Evolutionary conservation across 2,113 vertebrate species (phyloP).

Genomic region (Anseranas semipalmata): DNA sequence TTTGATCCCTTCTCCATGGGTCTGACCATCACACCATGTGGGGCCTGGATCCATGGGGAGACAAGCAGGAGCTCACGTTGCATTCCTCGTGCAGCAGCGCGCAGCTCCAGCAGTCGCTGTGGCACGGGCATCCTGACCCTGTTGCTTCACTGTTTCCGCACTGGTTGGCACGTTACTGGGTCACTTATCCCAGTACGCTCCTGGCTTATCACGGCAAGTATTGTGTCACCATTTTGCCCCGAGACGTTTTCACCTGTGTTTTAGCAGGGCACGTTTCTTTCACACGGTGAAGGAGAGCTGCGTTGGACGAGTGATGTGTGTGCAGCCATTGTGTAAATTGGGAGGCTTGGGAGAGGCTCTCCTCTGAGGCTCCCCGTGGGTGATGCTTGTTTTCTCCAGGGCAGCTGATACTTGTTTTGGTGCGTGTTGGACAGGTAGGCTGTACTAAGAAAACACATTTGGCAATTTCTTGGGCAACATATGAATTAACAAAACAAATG

Average conservation of each 20-base stretch:
- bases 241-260: neutral
- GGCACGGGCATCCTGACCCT: neutral
- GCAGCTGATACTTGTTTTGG: neutral
- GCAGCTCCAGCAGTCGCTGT: neutral
- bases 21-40: neutral
- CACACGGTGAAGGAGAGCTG: rapidly evolving
- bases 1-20: neutral
- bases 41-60: neutral
- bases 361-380: neutral
- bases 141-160: neutral
- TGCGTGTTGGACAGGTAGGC: neutral
- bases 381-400: neutral
- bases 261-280: neutral
- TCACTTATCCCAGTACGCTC: neutral
- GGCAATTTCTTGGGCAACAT: neutral
- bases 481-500: neutral
- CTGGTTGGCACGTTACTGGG: neutral
- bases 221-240: neutral
- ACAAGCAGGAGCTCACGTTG: rapidly evolving
- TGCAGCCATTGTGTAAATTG: neutral
- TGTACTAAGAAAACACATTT: neutral
- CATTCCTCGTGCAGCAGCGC: neutral
- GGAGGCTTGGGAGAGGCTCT: neutral
- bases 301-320: neutral
- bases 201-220: neutral